Conservation (phyloP, 2,113 vertebrate species). For the Cyphomyrus plagiostoma region DNA sequence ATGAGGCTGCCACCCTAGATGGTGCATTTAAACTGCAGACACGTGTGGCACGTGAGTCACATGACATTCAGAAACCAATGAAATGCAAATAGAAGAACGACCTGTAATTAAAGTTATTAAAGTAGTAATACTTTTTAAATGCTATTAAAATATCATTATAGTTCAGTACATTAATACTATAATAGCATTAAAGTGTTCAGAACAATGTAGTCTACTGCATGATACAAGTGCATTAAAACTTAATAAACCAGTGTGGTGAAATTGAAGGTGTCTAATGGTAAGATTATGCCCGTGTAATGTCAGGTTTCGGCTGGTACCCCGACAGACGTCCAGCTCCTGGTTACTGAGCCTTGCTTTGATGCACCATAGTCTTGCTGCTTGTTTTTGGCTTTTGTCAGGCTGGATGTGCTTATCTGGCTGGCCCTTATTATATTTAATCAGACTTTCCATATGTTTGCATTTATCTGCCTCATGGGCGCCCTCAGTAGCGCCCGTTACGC, state of each 20-base stretch:
- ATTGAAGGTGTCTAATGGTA: not conserved
- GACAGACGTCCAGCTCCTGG: not conserved
- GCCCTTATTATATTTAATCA: not conserved
- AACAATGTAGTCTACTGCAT: not conserved
- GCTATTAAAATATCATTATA: not conserved
- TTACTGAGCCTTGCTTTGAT: not conserved
- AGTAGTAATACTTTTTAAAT: not conserved
- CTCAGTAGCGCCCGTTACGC: not conserved
- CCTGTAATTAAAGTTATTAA: not conserved
- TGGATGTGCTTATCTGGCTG: not conserved
- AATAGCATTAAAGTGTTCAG: not conserved
- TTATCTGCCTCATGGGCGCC: not conserved
- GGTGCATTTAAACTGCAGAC: not conserved
- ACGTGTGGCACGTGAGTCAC: not conserved
- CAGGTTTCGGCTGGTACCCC: not conserved
- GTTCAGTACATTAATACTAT: not conserved
- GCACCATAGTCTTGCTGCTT: not conserved
- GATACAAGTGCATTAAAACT: not conserved
- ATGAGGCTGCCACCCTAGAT: not conserved
- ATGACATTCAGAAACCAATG: not conserved
- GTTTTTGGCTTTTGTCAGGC: not conserved
- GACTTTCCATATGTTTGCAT: not conserved
- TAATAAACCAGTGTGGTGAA: not conserved
- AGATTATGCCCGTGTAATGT: not conserved
- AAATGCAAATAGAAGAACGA: not conserved